phyloP scores from a whole-genome alignment of 1,140 invertebrate species.

The Solenopsis invicta region DNA sequence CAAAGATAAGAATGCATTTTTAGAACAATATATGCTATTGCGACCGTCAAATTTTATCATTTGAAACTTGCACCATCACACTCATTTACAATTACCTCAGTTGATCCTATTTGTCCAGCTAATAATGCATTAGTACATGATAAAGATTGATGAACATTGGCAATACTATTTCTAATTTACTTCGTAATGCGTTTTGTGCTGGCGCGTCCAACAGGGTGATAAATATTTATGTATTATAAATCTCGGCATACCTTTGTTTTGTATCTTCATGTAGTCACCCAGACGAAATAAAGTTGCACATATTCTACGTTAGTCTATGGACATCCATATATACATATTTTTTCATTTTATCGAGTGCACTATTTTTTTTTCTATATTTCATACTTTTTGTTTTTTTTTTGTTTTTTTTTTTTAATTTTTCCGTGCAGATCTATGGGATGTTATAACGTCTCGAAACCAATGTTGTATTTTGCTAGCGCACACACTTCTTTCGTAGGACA shows the following conservation, averaged over 20 bases:
- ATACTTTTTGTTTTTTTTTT: too few relatives aligned
- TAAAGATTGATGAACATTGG: constrained; percentile 10
- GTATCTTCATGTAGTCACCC: neutral
- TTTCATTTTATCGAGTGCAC: neutral
- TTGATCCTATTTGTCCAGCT: neutral
- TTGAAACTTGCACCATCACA: neutral
- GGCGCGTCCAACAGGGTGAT: neutral
- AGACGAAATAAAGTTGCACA: neutral
- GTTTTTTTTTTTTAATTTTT: neutral
- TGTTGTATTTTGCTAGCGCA: too few relatives aligned
- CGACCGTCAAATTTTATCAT: constrained; percentile 11
- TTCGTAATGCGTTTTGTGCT: neutral
- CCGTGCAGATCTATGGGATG: too few relatives aligned
- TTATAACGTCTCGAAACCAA: too few relatives aligned
- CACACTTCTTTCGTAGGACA: too few relatives aligned
- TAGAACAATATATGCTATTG: too few relatives aligned
- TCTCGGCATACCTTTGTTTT: neutral
- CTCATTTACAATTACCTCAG: neutral
- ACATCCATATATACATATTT: neutral
- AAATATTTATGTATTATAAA: neutral
- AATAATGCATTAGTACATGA: constrained; percentile 31
- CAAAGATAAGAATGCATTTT: too few relatives aligned
- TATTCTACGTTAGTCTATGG: neutral
- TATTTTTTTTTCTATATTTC: neutral
- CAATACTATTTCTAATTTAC: constrained; percentile 34